Conservation (phyloP, 2,888 invertebrate species). For the Sinopyrophorus schimmeli region DNA sequence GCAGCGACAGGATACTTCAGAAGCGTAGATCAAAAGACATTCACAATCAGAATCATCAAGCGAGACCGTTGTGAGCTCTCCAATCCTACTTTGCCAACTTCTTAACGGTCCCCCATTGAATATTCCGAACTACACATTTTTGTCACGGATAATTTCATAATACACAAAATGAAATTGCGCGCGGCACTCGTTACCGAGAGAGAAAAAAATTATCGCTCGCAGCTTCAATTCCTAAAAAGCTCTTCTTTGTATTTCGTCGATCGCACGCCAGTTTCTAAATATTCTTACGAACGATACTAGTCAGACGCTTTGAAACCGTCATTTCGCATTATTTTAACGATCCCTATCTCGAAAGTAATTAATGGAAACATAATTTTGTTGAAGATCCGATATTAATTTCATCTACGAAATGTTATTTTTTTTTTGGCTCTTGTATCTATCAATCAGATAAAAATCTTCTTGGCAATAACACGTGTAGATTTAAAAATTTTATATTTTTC, state of each 20-base stretch:
- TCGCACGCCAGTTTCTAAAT: no score
- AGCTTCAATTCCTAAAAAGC: no score
- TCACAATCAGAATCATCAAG: constrained; percentile 36
- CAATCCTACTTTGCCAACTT: constrained; percentile 31
- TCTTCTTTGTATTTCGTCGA: no score
- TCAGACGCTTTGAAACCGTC: no score
- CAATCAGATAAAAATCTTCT: constrained; percentile 11
- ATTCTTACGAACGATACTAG: no score
- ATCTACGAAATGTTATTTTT: no score
- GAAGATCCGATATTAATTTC: no score
- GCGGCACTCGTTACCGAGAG: not conserved
- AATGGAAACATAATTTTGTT: no score
- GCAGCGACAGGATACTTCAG: constrained; percentile 36
- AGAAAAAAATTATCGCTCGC: no score
- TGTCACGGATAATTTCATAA: constrained; percentile 15
- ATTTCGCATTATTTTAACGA: no score
- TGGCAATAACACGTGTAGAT: constrained; percentile 5
- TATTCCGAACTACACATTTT: constrained; percentile 12
- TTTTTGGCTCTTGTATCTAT: constrained; percentile 11
- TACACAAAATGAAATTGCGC: not conserved
- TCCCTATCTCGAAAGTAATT: no score
- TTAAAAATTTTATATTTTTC: no score
- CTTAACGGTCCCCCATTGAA: constrained; percentile 1
- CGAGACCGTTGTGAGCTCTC: constrained; percentile 32
- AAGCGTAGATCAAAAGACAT: constrained; percentile 37